These are phyloP conservation scores for Glossophaga mutica DNA, from an alignment of 2,797 vertebrate species.

Conservation along the genomic window DNA sequence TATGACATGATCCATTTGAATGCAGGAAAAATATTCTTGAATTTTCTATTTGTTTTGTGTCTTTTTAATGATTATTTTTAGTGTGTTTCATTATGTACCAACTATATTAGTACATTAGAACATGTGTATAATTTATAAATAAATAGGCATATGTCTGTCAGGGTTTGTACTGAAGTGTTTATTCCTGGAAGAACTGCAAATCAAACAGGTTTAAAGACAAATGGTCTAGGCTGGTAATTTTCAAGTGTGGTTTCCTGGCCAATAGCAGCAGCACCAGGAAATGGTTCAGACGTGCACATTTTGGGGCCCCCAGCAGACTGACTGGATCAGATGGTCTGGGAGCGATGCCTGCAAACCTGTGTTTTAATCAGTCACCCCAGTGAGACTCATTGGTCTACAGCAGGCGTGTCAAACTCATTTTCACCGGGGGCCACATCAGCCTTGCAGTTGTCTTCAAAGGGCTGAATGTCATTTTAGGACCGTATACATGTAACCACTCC, in stretches of 20 bases:
- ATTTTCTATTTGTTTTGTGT: conserved; percentile 2
- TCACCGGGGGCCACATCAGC: too few species aligned
- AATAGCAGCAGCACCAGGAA: not conserved
- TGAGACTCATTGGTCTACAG: not conserved
- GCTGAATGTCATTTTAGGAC: too few species aligned
- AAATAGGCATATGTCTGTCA: not conserved
- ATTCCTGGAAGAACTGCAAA: not conserved
- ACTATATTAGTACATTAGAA: not conserved
- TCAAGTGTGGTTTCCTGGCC: not conserved
- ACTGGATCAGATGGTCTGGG: not conserved
- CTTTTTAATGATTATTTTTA: not conserved
- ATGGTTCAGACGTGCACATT: not conserved
- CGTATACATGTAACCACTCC: too few species aligned
- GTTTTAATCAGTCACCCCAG: not conserved
- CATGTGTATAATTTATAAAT: not conserved
- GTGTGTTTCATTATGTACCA: not conserved
- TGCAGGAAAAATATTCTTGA: not conserved
- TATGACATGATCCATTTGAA: not conserved
- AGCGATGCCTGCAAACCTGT: too few species aligned
- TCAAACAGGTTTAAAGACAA: not conserved
- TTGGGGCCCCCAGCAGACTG: not conserved
- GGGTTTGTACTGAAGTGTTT: not conserved
- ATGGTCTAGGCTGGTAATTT: not conserved
- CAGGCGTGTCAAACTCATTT: too few species aligned
- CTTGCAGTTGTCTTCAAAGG: too few species aligned